A percentile compares a stretch with the other conserved stretches of the same genome.
These are phyloP conservation scores for Hypselothyrea guttata DNA, from an alignment of 2,888 invertebrate species.

Conservation along the genomic window DNA sequence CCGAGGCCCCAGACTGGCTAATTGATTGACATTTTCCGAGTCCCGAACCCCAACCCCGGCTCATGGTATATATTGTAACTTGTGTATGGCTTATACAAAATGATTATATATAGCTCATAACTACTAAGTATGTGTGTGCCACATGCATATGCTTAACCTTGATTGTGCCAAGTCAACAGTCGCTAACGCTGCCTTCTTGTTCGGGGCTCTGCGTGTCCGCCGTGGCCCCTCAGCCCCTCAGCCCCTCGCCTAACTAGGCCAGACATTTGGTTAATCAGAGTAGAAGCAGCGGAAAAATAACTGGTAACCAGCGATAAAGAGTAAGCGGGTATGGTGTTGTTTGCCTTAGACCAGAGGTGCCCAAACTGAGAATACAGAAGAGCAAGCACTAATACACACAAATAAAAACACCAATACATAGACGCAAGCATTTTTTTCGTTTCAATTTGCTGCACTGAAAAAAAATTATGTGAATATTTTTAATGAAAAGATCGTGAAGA, in stretches of 20 bases:
- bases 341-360: too few species aligned
- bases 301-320: neutral
- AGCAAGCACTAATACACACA: too few species aligned
- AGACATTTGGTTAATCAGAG: constrained; percentile 49
- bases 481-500: too few species aligned
- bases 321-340: too few species aligned
- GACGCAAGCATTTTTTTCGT: too few species aligned
- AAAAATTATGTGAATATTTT: too few species aligned
- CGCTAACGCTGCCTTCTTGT: neutral
- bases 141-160: constrained; percentile 58
- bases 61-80: neutral
- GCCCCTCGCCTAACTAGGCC: constrained; percentile 48
- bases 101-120: constrained; percentile 10
- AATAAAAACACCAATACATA: too few species aligned
- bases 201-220: neutral
- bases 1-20: constrained; percentile 19
- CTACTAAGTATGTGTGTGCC: constrained; percentile 18
- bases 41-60: neutral
- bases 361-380: too few species aligned
- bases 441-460: too few species aligned
- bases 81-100: constrained; percentile 6
- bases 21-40: constrained; percentile 78
- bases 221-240: constrained; percentile 31
- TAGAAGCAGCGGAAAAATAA: neutral
- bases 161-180: constrained; percentile 60